These are phyloP conservation scores for Cremastinae sp. DNA, from an alignment of 2,888 invertebrate genomes.

Conservation along the genomic window DNA sequence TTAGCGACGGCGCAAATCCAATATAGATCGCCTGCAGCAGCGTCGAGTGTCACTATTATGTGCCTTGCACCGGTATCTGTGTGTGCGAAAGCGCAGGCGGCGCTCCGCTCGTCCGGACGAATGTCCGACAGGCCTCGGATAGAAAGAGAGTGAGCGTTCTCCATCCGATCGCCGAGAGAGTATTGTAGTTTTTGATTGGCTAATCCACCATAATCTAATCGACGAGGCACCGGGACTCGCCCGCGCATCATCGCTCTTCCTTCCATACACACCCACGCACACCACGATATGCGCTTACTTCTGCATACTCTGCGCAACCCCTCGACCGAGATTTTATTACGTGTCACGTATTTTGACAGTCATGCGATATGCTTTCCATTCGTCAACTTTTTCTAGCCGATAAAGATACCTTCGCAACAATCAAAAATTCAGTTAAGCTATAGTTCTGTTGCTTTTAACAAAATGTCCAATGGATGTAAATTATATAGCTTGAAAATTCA, in stretches of 20 bases:
- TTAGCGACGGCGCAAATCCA: slow-evolving; percentile 79
- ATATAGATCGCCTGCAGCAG: slow-evolving; percentile 79
- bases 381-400: slow-evolving; percentile 31
- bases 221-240: slow-evolving; percentile 61
- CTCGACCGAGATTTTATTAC: slow-evolving; percentile 67
- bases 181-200: slow-evolving; percentile 80
- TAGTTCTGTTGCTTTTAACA: not conserved
- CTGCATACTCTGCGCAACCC: slow-evolving; percentile 27
- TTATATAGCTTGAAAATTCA: no score
- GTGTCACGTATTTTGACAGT: slow-evolving; percentile 59
- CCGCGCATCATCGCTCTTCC: slow-evolving; percentile 59
- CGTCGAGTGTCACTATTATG: slow-evolving; percentile 79
- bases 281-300: slow-evolving; percentile 7
- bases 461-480: no score
- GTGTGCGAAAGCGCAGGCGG: slow-evolving; percentile 63
- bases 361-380: slow-evolving; percentile 41
- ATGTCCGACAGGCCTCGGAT: slow-evolving; percentile 37
- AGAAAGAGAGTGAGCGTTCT: slow-evolving; percentile 24
- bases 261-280: slow-evolving; percentile 22
- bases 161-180: slow-evolving; percentile 66
- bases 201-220: slow-evolving; percentile 80
- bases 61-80: not conserved
- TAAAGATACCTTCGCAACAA: no score
- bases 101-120: slow-evolving; percentile 43
- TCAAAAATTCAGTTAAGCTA: not conserved